These are phyloP conservation scores for Piprites chloris DNA, from an alignment of 2,113 vertebrate species.

Conservation along the genomic window DNA sequence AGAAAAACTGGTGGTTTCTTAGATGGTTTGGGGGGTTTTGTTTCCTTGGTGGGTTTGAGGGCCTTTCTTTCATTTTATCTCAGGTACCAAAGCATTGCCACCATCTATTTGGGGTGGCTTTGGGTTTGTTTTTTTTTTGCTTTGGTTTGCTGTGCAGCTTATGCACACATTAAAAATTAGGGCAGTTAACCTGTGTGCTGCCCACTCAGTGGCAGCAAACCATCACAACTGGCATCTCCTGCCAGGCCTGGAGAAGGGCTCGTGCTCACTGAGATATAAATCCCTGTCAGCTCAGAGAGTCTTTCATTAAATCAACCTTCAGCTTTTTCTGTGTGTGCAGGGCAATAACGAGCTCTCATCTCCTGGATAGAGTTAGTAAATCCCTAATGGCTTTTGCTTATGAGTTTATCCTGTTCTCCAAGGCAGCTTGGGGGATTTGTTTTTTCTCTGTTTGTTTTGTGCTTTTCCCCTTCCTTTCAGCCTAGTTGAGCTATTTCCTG, in stretches of 20 bases:
- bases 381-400: not conserved
- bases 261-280: not conserved
- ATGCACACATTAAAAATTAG: not conserved
- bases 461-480: not conserved
- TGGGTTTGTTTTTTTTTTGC: not conserved
- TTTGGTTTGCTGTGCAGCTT: not conserved
- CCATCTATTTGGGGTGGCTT: not conserved
- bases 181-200: not conserved
- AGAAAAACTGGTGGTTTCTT: not conserved
- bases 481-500: not conserved
- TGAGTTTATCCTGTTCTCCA: not conserved
- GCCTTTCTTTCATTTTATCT: not conserved
- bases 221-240: not conserved
- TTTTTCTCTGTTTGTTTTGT: not conserved
- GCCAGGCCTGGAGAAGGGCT: not conserved
- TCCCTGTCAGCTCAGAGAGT: too few species aligned
- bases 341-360: not conserved
- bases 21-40: fast-evolving
- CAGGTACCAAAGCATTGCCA: not conserved
- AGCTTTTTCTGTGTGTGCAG: not conserved
- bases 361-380: not conserved
- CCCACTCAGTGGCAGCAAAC: not conserved
- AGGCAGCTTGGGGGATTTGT: not conserved
- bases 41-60: not conserved
- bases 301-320: not conserved